Percentiles rank a stretch among this genome's conserved stretches.
phyloP scores from a whole-genome alignment of 2,797 vertebrate species.

The Brachyrhaphis roseni region DNA sequence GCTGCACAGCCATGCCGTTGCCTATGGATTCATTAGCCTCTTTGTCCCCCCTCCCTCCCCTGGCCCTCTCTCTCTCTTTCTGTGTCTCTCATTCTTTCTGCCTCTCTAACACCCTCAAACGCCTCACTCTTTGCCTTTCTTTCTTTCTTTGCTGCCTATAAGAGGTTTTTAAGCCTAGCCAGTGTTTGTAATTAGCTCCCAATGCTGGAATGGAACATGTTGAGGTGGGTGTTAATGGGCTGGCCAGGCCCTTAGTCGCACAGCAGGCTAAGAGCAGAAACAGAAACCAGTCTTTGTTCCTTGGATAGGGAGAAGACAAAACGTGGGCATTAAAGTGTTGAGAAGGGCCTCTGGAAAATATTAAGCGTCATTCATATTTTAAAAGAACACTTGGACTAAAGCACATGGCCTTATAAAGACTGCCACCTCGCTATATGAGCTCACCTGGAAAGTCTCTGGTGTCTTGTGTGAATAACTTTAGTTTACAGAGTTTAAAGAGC shows the following conservation, averaged over 20 bases:
- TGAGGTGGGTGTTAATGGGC: conserved; percentile 90
- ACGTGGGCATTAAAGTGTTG: conserved; percentile 71
- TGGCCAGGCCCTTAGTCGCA: conserved; percentile 84
- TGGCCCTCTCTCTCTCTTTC: conserved; percentile 69
- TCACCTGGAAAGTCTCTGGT: conserved; percentile 68
- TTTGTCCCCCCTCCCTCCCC: conserved; percentile 82
- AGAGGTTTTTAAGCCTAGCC: conserved; percentile 90
- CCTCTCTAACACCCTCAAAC: conserved; percentile 82
- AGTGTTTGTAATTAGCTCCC: conserved; percentile 98
- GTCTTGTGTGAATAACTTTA: conserved; percentile 44
- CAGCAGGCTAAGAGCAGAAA: conserved; percentile 87
- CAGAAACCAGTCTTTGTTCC: conserved; percentile 85
- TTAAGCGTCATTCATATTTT: conserved; percentile 77
- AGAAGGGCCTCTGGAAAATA: conserved; percentile 83
- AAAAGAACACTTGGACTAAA: conserved; percentile 70
- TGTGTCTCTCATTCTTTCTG: conserved; percentile 59
- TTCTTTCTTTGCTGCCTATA: conserved; percentile 88
- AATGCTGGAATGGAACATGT: conserved; percentile 90
- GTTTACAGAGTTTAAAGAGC: conserved; percentile 29
- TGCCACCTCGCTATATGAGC: conserved; percentile 66
- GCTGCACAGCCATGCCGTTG: conserved; percentile 93
- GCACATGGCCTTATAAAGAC: conserved; percentile 64
- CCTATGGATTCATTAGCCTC: conserved; percentile 99
- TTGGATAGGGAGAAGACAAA: conserved; percentile 73
- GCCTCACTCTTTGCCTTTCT: conserved; percentile 80